A percentile compares a stretch with the other conserved stretches of the same genome.
phyloP scores from a whole-genome alignment of 2,797 vertebrate genomes.

The Xenopus petersii region DNA sequence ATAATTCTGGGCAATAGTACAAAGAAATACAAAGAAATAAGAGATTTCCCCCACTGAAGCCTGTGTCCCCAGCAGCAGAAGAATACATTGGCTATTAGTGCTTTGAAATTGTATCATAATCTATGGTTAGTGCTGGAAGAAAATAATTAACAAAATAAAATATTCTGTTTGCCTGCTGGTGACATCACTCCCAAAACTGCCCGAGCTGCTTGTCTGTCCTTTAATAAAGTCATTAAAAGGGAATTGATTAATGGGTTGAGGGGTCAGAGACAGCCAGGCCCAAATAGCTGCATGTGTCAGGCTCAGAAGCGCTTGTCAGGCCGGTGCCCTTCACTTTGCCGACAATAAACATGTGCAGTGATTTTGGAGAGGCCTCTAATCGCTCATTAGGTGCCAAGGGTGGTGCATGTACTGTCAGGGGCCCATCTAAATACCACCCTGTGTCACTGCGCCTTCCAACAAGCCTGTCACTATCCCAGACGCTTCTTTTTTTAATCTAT shows the following conservation, averaged over 20 bases:
- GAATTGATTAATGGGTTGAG: constrained; percentile 20
- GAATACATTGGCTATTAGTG: no score
- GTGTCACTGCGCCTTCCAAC: not conserved
- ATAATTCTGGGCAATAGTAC: no score
- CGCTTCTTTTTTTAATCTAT: not conserved
- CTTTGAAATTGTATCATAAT: no score
- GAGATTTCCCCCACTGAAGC: no score
- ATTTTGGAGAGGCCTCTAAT: constrained; percentile 16
- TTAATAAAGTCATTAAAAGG: constrained; percentile 22
- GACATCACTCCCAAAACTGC: constrained; percentile 8
- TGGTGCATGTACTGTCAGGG: not conserved
- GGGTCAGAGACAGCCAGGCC: constrained; percentile 34
- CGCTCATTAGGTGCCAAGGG: constrained; percentile 15
- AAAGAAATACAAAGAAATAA: no score
- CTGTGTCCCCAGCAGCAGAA: no score
- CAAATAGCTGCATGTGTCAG: constrained; percentile 27
- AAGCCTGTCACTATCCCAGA: not conserved
- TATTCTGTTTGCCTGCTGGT: not conserved
- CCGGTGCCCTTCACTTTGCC: constrained; percentile 14
- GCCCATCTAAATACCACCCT: not conserved
- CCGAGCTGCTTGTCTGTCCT: constrained; percentile 12
- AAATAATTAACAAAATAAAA: no score
- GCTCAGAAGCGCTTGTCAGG: constrained; percentile 19
- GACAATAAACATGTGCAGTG: constrained; percentile 24
- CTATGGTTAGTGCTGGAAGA: no score